Evolutionary conservation across 2,113 vertebrate genomes (phyloP).

Genomic region (Oxyruncus cristatus): DNA sequence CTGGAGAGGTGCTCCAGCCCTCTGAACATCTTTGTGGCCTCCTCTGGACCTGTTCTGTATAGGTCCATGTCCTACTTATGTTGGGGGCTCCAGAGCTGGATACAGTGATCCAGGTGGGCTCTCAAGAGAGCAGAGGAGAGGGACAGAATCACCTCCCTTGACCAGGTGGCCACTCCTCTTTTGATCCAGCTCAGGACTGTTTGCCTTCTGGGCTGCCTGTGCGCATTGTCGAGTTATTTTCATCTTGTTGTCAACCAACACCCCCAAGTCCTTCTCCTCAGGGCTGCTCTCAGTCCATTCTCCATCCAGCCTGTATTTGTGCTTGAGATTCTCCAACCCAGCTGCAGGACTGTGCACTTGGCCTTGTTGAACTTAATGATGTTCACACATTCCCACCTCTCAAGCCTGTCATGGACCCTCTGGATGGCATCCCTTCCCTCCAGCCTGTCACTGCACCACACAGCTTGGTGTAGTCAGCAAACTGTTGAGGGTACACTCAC

Average conservation of each 20-base stretch:
- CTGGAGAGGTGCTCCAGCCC: background rate
- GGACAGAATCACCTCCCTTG: background rate
- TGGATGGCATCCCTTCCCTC: background rate
- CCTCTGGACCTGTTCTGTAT: background rate
- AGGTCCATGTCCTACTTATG: background rate
- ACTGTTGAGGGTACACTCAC: background rate
- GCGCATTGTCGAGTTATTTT: background rate
- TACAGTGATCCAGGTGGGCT: background rate
- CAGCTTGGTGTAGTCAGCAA: background rate
- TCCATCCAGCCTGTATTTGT: background rate
- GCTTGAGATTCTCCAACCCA: background rate
- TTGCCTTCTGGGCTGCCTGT: background rate
- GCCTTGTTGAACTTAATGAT: background rate
- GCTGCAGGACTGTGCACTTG: background rate
- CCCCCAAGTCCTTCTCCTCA: background rate
- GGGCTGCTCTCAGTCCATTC: background rate
- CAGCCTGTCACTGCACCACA: background rate
- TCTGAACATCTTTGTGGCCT: background rate
- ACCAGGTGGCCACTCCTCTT: background rate
- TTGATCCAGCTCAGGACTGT: background rate
- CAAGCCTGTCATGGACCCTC: background rate
- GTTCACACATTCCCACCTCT: background rate
- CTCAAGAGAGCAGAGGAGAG: background rate
- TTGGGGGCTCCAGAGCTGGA: background rate
- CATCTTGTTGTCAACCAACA: fast-evolving